Conservation (phyloP, 2,113 vertebrate species). For the Ellobius talpinus region DNA sequence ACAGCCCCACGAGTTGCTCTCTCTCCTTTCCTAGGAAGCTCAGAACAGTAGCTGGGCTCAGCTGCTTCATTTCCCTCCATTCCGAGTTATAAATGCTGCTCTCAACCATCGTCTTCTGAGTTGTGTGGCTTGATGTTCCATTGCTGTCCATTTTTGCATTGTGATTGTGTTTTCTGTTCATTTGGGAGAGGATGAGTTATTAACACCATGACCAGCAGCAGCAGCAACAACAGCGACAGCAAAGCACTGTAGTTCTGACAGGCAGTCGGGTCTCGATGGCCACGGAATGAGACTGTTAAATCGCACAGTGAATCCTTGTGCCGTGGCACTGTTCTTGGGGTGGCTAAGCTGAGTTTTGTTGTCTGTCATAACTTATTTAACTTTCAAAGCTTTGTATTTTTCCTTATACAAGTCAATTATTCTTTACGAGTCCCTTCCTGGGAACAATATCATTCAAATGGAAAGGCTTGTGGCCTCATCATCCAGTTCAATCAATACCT, state of each 20-base stretch:
- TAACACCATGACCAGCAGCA: background rate
- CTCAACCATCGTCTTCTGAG: background rate
- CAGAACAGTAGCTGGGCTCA: background rate
- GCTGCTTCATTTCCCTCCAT: background rate
- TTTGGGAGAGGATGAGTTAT: background rate
- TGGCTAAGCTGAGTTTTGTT: background rate
- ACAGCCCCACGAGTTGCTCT: background rate
- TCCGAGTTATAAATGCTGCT: background rate
- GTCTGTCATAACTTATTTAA: background rate
- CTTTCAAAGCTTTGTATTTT: background rate
- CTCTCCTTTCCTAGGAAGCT: constrained; percentile 8
- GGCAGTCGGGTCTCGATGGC: no score
- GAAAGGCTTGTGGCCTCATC: background rate
- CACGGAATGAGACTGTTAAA: background rate
- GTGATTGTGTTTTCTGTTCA: background rate
- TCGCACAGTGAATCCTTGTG: background rate
- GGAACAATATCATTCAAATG: background rate
- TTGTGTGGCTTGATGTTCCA: background rate
- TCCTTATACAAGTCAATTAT: background rate
- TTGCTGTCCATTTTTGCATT: background rate
- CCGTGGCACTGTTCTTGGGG: background rate
- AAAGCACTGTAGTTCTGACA: background rate
- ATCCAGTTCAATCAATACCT: constrained; percentile 16
- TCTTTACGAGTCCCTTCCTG: constrained; percentile 20
- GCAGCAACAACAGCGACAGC: background rate